Evolutionary conservation across 2,113 vertebrate genomes (phyloP).

Genomic region (Erythrolamprus reginae): DNA sequence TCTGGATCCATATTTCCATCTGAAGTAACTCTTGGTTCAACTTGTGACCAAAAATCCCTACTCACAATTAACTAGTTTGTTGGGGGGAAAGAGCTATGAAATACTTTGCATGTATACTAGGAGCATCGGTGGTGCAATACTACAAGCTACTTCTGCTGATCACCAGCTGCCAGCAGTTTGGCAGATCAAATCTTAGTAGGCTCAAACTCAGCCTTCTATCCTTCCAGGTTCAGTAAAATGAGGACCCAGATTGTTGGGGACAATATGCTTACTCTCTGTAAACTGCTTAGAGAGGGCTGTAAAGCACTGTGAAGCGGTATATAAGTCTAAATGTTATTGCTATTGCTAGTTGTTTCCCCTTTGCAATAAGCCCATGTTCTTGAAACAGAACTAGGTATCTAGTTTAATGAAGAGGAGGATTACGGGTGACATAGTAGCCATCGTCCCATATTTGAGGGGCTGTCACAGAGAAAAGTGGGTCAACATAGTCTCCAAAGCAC

Average conservation of each 20-base stretch:
- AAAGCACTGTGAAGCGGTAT: too few species aligned
- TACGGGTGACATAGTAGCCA: not conserved
- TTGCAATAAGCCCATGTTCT: not conserved
- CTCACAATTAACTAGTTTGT: not conserved
- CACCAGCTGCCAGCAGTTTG: too few species aligned
- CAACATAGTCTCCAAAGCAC: not conserved
- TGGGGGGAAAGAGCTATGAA: not conserved
- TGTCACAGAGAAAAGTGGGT: not conserved
- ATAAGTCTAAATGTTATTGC: too few species aligned
- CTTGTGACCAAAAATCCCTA: not conserved
- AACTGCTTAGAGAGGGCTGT: too few species aligned
- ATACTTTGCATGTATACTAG: not conserved
- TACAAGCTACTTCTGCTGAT: too few species aligned
- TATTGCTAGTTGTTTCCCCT: not conserved
- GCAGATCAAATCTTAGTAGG: too few species aligned
- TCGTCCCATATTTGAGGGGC: not conserved
- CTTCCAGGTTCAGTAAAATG: too few species aligned
- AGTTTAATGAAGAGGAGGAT: not conserved
- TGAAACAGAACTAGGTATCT: not conserved
- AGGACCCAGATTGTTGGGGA: too few species aligned
- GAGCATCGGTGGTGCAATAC: too few species aligned
- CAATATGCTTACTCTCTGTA: too few species aligned
- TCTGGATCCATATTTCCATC: not conserved
- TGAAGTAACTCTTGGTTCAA: not conserved
- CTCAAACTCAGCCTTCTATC: too few species aligned